Evolutionary conservation across 2,113 vertebrate genomes (phyloP).

Genomic region (Ivindomyrus marchei): DNA sequence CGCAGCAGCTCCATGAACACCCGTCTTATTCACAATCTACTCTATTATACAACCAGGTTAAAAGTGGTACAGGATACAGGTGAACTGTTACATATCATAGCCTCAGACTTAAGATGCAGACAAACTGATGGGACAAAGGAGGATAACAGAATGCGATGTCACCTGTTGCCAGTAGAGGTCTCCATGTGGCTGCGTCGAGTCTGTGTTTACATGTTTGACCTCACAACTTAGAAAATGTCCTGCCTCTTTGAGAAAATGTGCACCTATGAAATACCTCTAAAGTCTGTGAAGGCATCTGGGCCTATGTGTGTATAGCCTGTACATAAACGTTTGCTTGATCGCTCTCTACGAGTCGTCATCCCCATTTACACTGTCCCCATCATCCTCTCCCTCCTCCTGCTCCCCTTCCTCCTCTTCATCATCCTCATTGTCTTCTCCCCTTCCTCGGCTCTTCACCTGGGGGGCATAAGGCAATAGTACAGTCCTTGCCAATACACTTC

Average conservation of each 20-base stretch:
- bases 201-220: neutral
- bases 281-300: neutral
- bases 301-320: neutral
- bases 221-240: neutral
- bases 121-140: neutral
- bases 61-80: constrained; percentile 9
- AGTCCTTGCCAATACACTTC: neutral
- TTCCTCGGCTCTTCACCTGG: constrained; percentile 57
- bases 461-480: neutral
- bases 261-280: neutral
- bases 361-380: constrained; percentile 55
- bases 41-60: constrained; percentile 7
- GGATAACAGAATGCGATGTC: constrained; percentile 3
- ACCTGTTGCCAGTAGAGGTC: neutral
- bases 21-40: constrained; percentile 33
- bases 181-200: neutral
- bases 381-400: constrained; percentile 56
- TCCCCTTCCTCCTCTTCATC: constrained; percentile 68
- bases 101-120: neutral
- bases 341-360: constrained; percentile 55
- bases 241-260: neutral
- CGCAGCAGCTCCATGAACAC: constrained; percentile 32
- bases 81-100: neutral
- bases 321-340: neutral
- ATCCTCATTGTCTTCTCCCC: constrained; percentile 60